Base-by-base conservation (phyloP, 2,888 invertebrate genomes). In the Ochropleura plecta region DNA sequence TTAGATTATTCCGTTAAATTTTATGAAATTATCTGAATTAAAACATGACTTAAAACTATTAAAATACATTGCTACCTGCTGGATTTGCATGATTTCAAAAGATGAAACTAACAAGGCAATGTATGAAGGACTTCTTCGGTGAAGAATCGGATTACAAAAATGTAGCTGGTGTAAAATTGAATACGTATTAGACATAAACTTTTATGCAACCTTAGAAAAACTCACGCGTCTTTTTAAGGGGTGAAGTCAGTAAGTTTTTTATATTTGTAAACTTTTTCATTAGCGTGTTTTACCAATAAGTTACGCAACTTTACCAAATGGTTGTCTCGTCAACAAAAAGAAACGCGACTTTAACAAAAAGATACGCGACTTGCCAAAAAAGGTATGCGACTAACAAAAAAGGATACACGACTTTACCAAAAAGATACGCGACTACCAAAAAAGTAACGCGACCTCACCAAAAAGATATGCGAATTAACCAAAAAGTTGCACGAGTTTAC, bases 1-100 rank as follows among this genome's bases (percentile, higher is more conserved):
- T 71, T 79, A 80, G 71, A 64, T 62, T 69, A 68, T 65, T 59
- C 42, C 14, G 71, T 71, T 71, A 77, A 69, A 68, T 59, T 76
- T 69, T 55, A 18, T 49, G 14, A 66, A 68, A 67, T 55, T 68
- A 59, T 60, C 46, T 53, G 55, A 71, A 74, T 60, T 67, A 40
- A 69, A 66, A 62, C 60, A 1, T 59, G 57, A 62, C 66, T n/a
- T 30, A 30, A n/a, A 57, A 18, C 2, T 20, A 16, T 5, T 40
- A 20, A 30, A 30, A 70, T 57, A 73, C 51, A 51, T 78, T 51
- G 49, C 30, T 30, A 30, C 30, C 30, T 30, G 30, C 10, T 46
- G 57, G n/a, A 51, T 64, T 30, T 57, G 6, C 30, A 40, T 9
- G 42, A 59, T n/a, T 59, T 30, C 4, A 3, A 53, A 49, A 10